Conservation (phyloP, 2,888 invertebrate species). For the Pyrocoelia pectoralis region DNA sequence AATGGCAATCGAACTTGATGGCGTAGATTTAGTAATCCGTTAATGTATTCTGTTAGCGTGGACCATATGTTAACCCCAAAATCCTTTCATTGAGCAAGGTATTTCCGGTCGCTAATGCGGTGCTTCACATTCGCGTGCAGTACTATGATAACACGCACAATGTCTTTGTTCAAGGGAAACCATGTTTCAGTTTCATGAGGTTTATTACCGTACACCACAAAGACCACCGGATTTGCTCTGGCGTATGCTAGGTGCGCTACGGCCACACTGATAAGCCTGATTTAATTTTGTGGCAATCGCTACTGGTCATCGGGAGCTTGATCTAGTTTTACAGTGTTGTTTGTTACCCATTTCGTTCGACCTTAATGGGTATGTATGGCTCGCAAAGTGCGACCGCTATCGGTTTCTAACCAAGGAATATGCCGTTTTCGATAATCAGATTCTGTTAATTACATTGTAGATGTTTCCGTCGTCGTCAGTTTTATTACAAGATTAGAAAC, state of each 20-base stretch:
- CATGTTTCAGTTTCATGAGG: constrained; percentile 46
- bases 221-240: constrained; percentile 48
- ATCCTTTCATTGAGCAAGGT: constrained; percentile 39
- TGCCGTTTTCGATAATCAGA: constrained; percentile 50
- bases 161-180: constrained; percentile 45
- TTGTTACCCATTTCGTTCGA: constrained; percentile 39
- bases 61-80: constrained; percentile 38
- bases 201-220: constrained; percentile 51
- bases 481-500: not conserved
- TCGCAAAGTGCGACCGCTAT: constrained; percentile 28
- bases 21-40: constrained; percentile 26
- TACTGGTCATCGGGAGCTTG: constrained; percentile 51
- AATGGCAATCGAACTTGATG: constrained; percentile 14
- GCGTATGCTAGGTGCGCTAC: constrained; percentile 45
- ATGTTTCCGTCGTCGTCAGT: not conserved
- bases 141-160: constrained; percentile 46
- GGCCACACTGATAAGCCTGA: constrained; percentile 54
- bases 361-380: constrained; percentile 42
- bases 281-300: constrained; percentile 56
- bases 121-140: constrained; percentile 50
- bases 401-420: constrained; percentile 8
- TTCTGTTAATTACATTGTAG: constrained; percentile 17
- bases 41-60: constrained; percentile 36
- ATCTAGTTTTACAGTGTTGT: constrained; percentile 54
- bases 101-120: constrained; percentile 49